These are phyloP conservation scores for Loris lydekkerianus DNA, from an alignment of 2,797 vertebrate genomes.

Conservation along the genomic window DNA sequence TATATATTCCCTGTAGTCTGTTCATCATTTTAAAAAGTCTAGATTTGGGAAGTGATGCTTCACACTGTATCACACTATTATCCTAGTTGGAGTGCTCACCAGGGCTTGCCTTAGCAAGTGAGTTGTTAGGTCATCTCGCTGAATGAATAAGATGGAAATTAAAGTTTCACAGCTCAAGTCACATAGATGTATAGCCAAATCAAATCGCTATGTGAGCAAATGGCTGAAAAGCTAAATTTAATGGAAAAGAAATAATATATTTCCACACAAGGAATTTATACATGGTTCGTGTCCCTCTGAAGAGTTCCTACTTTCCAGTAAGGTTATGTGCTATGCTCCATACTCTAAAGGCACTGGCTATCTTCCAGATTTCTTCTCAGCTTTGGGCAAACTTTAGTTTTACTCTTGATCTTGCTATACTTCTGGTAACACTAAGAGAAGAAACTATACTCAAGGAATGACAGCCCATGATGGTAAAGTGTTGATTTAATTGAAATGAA, in stretches of 20 bases:
- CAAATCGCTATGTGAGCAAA: background rate
- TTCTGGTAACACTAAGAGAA: slow-evolving; percentile 8
- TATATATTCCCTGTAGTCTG: background rate
- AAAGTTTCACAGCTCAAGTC: slow-evolving; percentile 22
- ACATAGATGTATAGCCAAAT: background rate
- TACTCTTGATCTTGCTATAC: background rate
- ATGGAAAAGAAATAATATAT: background rate
- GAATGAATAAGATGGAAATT: slow-evolving; percentile 31
- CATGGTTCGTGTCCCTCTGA: background rate
- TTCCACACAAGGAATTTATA: background rate
- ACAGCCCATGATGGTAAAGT: background rate
- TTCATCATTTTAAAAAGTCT: slow-evolving; percentile 10
- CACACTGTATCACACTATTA: background rate
- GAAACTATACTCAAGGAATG: background rate
- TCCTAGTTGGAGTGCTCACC: background rate
- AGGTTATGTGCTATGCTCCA: background rate
- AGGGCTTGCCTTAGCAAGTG: background rate
- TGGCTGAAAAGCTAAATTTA: background rate
- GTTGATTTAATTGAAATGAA: slow-evolving; percentile 26
- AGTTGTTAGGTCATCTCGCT: background rate
- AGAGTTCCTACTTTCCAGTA: background rate
- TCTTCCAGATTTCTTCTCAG: background rate
- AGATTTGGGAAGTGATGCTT: slow-evolving; percentile 27
- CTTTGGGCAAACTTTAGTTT: background rate
- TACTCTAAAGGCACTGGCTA: background rate